These are phyloP conservation scores for Hycleus phaleratus DNA, from an alignment of 1,140 invertebrate genomes.

Conservation along the genomic window DNA sequence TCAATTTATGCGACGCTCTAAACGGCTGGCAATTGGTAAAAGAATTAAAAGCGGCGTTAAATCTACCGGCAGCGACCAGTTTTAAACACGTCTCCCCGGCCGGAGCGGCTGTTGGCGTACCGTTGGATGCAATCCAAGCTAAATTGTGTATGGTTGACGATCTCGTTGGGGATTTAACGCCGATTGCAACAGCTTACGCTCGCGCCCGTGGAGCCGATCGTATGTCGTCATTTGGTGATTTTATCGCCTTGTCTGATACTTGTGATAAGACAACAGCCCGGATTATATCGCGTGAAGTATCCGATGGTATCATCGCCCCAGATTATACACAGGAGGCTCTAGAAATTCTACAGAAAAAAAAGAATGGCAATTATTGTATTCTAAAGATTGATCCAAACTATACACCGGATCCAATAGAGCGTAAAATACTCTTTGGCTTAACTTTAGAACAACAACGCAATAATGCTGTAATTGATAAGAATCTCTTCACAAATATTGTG, in stretches of 20 bases:
- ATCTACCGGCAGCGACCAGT: conserved; percentile 87
- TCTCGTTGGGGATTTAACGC: conserved; percentile 64
- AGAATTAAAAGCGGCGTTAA: conserved; percentile 73
- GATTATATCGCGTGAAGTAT: conserved; percentile 75
- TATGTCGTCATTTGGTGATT: conserved; percentile 99
- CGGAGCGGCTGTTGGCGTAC: conserved; percentile 83
- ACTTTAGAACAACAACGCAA: conserved; percentile 89
- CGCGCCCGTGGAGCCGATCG: conserved; percentile 93
- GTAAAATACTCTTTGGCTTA: conserved; percentile 84
- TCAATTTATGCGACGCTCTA: conserved; percentile 94
- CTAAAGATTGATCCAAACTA: conserved; percentile 87
- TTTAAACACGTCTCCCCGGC: conserved; percentile 98
- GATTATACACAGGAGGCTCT: conserved; percentile 80
- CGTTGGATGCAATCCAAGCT: conserved; percentile 59
- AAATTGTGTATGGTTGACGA: conserved; percentile 93
- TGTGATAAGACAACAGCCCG: conserved; percentile 83
- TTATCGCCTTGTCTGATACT: conserved; percentile 85
- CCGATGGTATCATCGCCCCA: conserved; percentile 95
- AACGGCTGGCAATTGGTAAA: conserved; percentile 95
- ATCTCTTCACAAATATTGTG: conserved; percentile 79
- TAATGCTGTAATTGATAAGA: conserved; percentile 72
- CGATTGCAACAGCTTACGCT: conserved; percentile 90
- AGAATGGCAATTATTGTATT: conserved; percentile 88
- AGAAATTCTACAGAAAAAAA: conserved; percentile 89
- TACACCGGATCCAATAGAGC: conserved; percentile 71